A percentile compares a stretch with the other conserved stretches of the same genome.
These are phyloP conservation scores for Neoitamus cyanurus DNA, from an alignment of 2,888 invertebrate genomes.

Conservation along the genomic window DNA sequence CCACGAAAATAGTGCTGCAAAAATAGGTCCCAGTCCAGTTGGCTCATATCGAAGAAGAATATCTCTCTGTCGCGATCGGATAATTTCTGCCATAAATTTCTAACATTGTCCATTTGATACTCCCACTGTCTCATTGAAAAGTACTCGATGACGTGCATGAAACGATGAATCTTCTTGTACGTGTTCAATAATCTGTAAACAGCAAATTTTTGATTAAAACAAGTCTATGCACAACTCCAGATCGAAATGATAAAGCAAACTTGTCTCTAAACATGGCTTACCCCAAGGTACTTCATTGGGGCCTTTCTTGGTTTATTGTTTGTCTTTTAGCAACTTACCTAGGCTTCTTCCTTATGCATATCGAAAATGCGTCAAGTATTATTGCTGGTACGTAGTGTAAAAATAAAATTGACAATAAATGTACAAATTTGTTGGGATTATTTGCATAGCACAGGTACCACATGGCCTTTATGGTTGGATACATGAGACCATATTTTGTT, in stretches of 20 bases:
- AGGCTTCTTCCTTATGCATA: constrained; percentile 71
- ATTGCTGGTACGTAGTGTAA: constrained; percentile 76
- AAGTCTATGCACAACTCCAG: background rate
- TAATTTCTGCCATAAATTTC: constrained; percentile 71
- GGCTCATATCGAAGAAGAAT: constrained; percentile 78
- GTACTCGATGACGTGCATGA: constrained; percentile 79
- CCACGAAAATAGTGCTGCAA: constrained; percentile 76
- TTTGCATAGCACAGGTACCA: constrained; percentile 76
- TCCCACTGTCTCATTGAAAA: constrained; percentile 84
- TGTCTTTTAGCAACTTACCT: too few species aligned
- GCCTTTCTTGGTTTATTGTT: too few species aligned
- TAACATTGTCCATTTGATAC: constrained; percentile 74
- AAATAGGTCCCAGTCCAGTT: constrained; percentile 80
- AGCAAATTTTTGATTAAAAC: background rate
- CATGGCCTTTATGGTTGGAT: constrained; percentile 74
- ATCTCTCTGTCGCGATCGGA: constrained; percentile 70
- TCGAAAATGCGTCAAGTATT: constrained; percentile 69
- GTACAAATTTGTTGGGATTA: constrained; percentile 69
- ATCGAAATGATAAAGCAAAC: background rate
- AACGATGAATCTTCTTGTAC: constrained; percentile 80
- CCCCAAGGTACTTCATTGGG: too few species aligned
- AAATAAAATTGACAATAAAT: constrained; percentile 71
- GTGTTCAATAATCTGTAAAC: constrained; percentile 78
- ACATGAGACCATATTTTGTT: constrained; percentile 69
- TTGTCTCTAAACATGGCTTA: too few species aligned